Evolutionary conservation across 1,140 invertebrate species (phyloP).

Genomic region (Parasteatoda tepidariorum): DNA sequence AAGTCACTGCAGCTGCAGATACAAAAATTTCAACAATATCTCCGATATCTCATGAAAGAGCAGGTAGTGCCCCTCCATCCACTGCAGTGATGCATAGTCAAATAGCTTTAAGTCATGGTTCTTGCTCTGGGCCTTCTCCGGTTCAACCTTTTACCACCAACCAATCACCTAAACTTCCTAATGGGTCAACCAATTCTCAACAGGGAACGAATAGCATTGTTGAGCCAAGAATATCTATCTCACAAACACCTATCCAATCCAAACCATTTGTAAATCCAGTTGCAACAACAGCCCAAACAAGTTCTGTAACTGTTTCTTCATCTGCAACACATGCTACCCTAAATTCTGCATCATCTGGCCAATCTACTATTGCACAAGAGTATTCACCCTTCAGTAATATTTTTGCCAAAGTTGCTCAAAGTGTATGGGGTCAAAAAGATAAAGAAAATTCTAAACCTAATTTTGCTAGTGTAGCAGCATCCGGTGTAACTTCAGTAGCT

Average conservation of each 20-base stretch:
- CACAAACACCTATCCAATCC: conserved; percentile 32
- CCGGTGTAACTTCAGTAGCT: conserved; percentile 67
- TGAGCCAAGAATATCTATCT: conserved; percentile 11
- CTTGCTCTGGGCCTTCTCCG: conserved; percentile 27
- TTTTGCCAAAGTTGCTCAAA: conserved; percentile 75
- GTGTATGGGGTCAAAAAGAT: conserved; percentile 76
- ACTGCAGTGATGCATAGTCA: conserved; percentile 24
- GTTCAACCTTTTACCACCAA: conserved; percentile 52
- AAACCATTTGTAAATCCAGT: conserved; percentile 48
- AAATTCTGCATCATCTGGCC: background rate
- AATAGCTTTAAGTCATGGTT: conserved; percentile 37
- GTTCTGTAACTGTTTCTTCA: conserved; percentile 17
- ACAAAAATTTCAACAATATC: conserved; percentile 53
- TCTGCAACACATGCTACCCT: conserved; percentile 8
- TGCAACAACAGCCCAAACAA: background rate
- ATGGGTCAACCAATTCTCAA: conserved; percentile 2
- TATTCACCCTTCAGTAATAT: conserved; percentile 85
- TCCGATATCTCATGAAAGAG: conserved; percentile 47
- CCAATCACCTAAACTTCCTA: conserved; percentile 43
- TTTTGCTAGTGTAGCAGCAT: conserved; percentile 80
- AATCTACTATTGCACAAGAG: conserved; percentile 69
- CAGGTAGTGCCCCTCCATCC: conserved; percentile 46
- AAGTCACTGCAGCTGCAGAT: conserved; percentile 38
- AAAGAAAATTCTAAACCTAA: conserved; percentile 75
- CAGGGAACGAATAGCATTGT: background rate